Conservation (phyloP, 2,113 vertebrate species). For the Aegithalos caudatus region DNA sequence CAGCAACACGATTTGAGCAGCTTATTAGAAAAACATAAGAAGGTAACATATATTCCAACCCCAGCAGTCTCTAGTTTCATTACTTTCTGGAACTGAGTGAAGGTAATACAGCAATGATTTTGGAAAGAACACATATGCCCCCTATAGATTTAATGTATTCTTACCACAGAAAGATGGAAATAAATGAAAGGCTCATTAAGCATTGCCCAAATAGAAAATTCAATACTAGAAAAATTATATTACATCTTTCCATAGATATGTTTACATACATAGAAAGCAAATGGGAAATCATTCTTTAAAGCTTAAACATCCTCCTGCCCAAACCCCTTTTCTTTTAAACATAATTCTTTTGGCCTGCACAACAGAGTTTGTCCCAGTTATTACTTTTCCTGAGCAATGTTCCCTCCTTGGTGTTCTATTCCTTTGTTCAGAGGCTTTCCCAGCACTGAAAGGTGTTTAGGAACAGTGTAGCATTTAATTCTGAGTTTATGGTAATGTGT, state of each 20-base stretch:
- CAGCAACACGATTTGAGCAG: constrained; percentile 15
- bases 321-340: not conserved
- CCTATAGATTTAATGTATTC: constrained; percentile 14
- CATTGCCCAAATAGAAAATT: not conserved
- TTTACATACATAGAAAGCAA: not conserved
- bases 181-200: not conserved
- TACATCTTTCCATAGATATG: not conserved
- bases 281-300: not conserved
- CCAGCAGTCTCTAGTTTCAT: constrained; percentile 25
- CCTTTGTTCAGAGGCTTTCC: not conserved
- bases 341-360: not conserved
- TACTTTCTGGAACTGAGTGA: constrained; percentile 23
- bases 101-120: not conserved
- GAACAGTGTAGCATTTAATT: not conserved
- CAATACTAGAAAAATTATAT: not conserved
- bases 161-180: not conserved
- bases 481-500: not conserved
- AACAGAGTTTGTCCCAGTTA: not conserved
- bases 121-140: constrained; percentile 6
- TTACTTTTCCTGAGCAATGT: not conserved
- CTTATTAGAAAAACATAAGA: constrained; percentile 66
- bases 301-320: not conserved
- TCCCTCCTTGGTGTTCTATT: not conserved
- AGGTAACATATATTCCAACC: constrained; percentile 31
- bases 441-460: not conserved